Conservation (phyloP, 1,140 invertebrate genomes). For the Diabrotica undecimpunctata region DNA sequence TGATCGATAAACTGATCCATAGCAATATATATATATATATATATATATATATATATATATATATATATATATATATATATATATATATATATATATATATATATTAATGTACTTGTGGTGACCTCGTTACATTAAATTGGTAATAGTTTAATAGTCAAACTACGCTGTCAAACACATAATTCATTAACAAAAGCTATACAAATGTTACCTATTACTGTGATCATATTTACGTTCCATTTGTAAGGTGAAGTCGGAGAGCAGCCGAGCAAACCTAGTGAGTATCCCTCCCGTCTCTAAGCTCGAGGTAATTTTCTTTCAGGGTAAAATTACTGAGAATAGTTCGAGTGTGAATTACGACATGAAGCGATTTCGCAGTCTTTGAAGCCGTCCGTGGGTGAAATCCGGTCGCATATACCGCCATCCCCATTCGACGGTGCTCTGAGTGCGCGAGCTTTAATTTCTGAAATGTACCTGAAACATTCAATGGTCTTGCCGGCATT, state of each 20-base stretch:
- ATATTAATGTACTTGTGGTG: too few relatives aligned
- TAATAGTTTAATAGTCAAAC: too few relatives aligned
- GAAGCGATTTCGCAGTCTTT: slow-evolving; percentile 34
- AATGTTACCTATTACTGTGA: background rate
- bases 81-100: too few relatives aligned
- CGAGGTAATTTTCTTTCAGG: slow-evolving; percentile 34
- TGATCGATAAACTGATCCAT: too few relatives aligned
- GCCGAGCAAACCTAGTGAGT: slow-evolving; percentile 8
- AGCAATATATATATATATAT: too few relatives aligned
- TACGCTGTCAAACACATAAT: too few relatives aligned
- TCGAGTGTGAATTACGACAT: slow-evolving; percentile 37
- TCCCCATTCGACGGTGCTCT: background rate
- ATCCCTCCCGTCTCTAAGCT: slow-evolving; percentile 7
- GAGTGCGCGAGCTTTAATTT: slow-evolving; percentile 21
- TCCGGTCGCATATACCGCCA: slow-evolving; percentile 12
- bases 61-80: too few relatives aligned
- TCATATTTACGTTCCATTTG: slow-evolving; percentile 17
- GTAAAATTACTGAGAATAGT: slow-evolving; percentile 35
- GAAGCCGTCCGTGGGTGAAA: slow-evolving; percentile 32
- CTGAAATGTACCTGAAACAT: slow-evolving; percentile 25
- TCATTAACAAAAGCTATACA: background rate
- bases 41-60: too few relatives aligned
- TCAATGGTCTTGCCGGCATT: background rate
- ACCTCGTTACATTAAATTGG: too few relatives aligned
- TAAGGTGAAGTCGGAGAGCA: slow-evolving; percentile 24